Evolutionary conservation across 2,797 vertebrate genomes (phyloP), one percentile per base, ranked within the genome.

Genomic region (Apogon talboti): DNA sequence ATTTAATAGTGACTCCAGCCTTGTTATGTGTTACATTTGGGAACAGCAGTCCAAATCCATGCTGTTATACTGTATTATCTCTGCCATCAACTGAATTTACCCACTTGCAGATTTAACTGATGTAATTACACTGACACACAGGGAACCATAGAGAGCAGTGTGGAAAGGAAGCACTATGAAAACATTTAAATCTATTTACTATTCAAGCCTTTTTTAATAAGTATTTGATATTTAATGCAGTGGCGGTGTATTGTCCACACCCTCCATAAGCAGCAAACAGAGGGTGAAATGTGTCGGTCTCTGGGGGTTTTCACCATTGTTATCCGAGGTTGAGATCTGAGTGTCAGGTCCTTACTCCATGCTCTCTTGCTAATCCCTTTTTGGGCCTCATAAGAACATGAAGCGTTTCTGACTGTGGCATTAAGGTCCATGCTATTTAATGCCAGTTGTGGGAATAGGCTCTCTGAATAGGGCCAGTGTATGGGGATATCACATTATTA

Each of bases 401-500:
- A 64, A 86, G 82, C 88, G 51, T 84, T 79, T 89, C 82, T 91
- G 78, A 85, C 86, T 86, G 84, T 82, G 85, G 89, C 86, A 85
- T 90, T 87, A 92, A 85, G 83, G 95, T 94, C 95, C 92, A 91
- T 81, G 87, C 89, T 90, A 90, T 96, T 97, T 97, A 96, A 96
- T 96, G 96, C 94, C 94, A 95, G 94, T 93, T 94, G 94, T 96
- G 94, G 95, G 97, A 97, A 96, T 96, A 96, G 94, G 94, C 94
- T 91, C 92, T 92, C 79, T 98, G 96, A 98, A 97, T 96, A 94
- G 95, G 94, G 95, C 94, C 96, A 95, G 96, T 95, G 95, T 96
- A 96, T 84, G 93, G 95, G 96, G 96, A 98, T 97, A 97, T 98
- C 96, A 96, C 96, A 98, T 98, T 99, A 98, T 99, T 99, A 99